Evolutionary conservation across 2,113 vertebrate genomes (phyloP), one percentile per base, ranked within the genome.

Genomic region (Aythya baeri): DNA sequence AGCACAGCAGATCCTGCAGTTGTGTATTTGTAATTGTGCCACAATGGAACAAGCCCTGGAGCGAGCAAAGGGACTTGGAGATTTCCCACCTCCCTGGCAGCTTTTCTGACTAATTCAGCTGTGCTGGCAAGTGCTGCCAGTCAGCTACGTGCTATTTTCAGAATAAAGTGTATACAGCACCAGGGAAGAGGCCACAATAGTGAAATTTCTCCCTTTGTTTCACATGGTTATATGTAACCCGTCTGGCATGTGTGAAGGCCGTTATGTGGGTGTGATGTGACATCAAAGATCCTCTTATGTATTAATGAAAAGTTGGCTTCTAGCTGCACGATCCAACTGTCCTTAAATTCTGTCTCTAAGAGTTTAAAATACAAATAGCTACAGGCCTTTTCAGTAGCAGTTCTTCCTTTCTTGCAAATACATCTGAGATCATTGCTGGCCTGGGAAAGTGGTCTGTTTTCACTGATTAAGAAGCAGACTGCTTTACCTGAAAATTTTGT

Each of bases 31-130:
- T 84, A 92, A 81, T 87, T 72, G 93, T 91, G 83, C 78, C 66
- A n/a, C 1, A 0, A 26, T 2, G 36, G 74, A 94, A 85, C 74
- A 41, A 92, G 67, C 85, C 87, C 82, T 17, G 91, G 67, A 95
- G 93, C 87, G 80, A 7, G 29, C 75, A 67, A 70, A 91, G 94
- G 85, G 41, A 26, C 72, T 80, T 46, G 68, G 86, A 96, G 93
- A 80, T 89, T 89, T 83, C 87, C 67, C 89, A 88, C 91, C 68
- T 89, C 89, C 82, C 75, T 59, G 81, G 78, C 85, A 95, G 85
- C 75, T 89, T 81, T 83, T 83, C 93, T 91, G 80, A 74, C 72
- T 54, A 73, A 83, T 80, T 95, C 68, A 80, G 87, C 89, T 89
- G 71, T 31, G 75, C 89, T 87, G 86, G 73, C 68, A 83, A 71